Base-by-base conservation (phyloP, 2,888 invertebrate species). In the Diloba caeruleocephala region DNA sequence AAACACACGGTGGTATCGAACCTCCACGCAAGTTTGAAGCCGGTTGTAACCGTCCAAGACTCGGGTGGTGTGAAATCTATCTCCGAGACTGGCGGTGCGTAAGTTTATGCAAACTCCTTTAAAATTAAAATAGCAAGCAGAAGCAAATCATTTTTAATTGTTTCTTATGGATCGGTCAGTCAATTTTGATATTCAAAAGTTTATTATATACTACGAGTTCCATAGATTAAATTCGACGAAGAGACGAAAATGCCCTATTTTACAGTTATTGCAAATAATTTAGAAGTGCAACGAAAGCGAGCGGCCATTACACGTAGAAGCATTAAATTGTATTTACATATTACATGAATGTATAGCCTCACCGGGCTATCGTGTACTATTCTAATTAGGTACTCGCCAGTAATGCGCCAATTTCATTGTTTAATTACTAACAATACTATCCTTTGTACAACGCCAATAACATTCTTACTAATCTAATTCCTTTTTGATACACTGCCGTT, bases 321-420 rank as follows among this genome's bases (percentile, higher is more conserved):
- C 79, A 79, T 77, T n/a, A 81, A 81, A 70, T 82, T 85, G 80
- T 91, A 92, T 90, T 86, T 89, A 90, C 88, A 89, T 83, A 66
- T 71, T 69, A 70, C 52, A 78, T 80, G 71, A 80, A 81, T 84
- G 85, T 84, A 74, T 87, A 92, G 92, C 92, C 92, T 92, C 92
- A 72, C 74, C 49, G 85, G 92, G 90, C 91, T 87, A 80, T 79
- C 84, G 87, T 86, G 87, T 84, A 85, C 90, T 93, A 92, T 80
- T 82, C 92, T 93, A 93, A 91, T 93, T 90, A 93, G 93, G 93
- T 93, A 93, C 93, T 92, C 92, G 91, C 92, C 92, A 93, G 93
- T 92, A 93, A 93, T 93, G 93, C 93, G 93, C 92, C 92, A 92
- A 93, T 91, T 91, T 89, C 79, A 85, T 89, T 85, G 85, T 87